These are phyloP conservation scores for Pollachius pollachius DNA, from an alignment of 2,113 vertebrate genomes.

Conservation along the genomic window DNA sequence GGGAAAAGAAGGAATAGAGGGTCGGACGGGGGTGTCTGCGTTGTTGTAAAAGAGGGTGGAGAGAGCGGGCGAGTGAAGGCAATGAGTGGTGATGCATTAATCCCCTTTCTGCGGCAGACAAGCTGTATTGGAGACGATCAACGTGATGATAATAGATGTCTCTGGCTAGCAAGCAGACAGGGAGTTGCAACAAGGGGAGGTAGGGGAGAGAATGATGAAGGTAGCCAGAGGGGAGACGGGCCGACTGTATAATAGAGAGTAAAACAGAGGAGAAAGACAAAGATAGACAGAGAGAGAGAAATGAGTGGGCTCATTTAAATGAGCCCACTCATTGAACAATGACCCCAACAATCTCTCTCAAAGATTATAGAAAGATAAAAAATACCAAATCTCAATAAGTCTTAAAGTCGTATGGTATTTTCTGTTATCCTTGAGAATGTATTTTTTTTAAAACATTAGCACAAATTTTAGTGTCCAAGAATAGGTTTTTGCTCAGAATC, in stretches of 20 bases:
- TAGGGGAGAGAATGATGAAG: background rate
- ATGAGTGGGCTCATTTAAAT: background rate
- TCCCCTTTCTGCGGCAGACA: background rate
- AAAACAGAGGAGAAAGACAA: background rate
- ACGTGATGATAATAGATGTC: background rate
- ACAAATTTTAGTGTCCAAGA: no score
- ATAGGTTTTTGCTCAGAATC: no score
- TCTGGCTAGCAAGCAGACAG: background rate
- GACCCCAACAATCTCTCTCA: no score
- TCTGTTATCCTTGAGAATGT: no score
- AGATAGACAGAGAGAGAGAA: constrained; percentile 5
- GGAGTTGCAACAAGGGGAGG: background rate
- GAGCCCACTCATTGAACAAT: no score
- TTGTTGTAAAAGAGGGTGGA: background rate
- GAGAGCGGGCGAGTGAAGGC: background rate
- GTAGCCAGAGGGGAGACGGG: no score
- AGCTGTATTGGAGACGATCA: background rate
- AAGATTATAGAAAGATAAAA: no score
- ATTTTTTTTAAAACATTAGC: no score
- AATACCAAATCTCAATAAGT: no score
- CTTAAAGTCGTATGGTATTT: no score
- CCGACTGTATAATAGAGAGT: background rate
- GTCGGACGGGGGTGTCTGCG: background rate
- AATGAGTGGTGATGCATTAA: background rate
- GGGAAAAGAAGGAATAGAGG: background rate